Conservation (phyloP, 2,113 vertebrate genomes). For the Larimichthys polyactis region DNA sequence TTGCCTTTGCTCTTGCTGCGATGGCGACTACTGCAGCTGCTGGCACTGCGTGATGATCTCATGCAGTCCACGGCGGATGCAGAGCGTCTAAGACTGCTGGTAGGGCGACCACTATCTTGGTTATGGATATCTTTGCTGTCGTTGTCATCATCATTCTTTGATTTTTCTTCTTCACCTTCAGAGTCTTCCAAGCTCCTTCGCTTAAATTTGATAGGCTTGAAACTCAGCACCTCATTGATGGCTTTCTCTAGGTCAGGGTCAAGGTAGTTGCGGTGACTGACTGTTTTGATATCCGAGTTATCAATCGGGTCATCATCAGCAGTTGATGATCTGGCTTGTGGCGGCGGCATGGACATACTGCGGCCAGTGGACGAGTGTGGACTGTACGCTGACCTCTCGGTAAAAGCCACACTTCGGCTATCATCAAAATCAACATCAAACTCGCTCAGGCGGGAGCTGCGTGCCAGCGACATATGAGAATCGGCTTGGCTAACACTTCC, state of each 20-base stretch:
- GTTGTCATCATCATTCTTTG: constrained; percentile 66
- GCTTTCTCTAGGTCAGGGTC: constrained; percentile 96
- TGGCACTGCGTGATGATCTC: constrained; percentile 72
- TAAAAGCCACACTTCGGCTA: constrained; percentile 80
- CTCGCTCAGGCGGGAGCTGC: constrained; percentile 87
- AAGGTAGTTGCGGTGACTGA: constrained; percentile 89
- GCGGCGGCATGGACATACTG: constrained; percentile 94
- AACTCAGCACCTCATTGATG: constrained; percentile 95
- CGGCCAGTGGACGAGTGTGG: constrained; percentile 86
- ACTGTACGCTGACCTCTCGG: constrained; percentile 84
- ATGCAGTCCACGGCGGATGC: constrained; percentile 89
- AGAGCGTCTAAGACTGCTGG: constrained; percentile 86
- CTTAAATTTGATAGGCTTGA: constrained; percentile 88
- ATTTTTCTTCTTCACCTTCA: constrained; percentile 57
- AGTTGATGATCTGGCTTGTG: constrained; percentile 78
- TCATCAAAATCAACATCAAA: constrained; percentile 86
- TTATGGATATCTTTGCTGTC: constrained; percentile 74
- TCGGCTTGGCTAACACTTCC: constrained; percentile 82
- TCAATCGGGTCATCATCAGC: constrained; percentile 49
- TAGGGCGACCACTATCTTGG: constrained; percentile 51
- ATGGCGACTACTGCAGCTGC: constrained; percentile 70
- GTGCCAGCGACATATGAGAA: constrained; percentile 86
- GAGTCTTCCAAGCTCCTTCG: constrained; percentile 89
- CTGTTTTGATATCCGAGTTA: constrained; percentile 76
- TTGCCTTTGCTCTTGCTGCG: constrained; percentile 73